Evolutionary conservation across 2,888 invertebrate genomes (phyloP), one percentile per base, ranked within the genome.

Genomic region (Stramonita haemastoma): DNA sequence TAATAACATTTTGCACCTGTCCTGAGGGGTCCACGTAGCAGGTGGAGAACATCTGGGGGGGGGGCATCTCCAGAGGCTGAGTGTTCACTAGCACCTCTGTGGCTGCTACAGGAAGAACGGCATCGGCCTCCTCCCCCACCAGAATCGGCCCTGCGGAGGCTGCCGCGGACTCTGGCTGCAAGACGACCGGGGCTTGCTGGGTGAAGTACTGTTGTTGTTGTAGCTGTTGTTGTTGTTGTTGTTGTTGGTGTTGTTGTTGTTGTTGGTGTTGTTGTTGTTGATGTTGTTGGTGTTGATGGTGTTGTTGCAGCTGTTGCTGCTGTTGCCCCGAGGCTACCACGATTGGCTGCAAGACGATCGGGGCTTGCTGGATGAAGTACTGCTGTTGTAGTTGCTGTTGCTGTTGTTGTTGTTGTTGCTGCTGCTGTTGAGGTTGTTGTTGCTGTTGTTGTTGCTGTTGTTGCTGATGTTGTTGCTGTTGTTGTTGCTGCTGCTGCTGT

Each of bases 1-100:
- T 83, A 46, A 83, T 46, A 46, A 83, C 36, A 26, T 26, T 83
- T 26, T 83, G 81, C 81, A 83, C 46, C 17, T 79, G 17, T 26
- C 81, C 81, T 6, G 81, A 83, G 26, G 81, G 46, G 81, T 83
- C 81, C 81, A 83, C 46, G 13, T 46, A 83, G 81, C 46, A 46
- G 26, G 81, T 83, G 81, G 81, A 19, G 46, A 83, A 83, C 6
- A 36, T 11, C 46, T 46, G 81, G 2, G 19, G 81, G 22, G 34
- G 22, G 46, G 2, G 46, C 8, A 5, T 8, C 15, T 83, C 81
- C 46, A 22, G 46, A 17, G 19, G 1, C 81, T 36, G 36, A 26
- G 11, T 46, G 46, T 83, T 36, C 36, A 83, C 46, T 0, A 46
- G 26, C 22, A 83, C 46, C 81, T 83, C 81, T 46, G 81, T 83